Evolutionary conservation across 2,113 vertebrate genomes (phyloP).

Genomic region (Ptychochromis oligacanthus): DNA sequence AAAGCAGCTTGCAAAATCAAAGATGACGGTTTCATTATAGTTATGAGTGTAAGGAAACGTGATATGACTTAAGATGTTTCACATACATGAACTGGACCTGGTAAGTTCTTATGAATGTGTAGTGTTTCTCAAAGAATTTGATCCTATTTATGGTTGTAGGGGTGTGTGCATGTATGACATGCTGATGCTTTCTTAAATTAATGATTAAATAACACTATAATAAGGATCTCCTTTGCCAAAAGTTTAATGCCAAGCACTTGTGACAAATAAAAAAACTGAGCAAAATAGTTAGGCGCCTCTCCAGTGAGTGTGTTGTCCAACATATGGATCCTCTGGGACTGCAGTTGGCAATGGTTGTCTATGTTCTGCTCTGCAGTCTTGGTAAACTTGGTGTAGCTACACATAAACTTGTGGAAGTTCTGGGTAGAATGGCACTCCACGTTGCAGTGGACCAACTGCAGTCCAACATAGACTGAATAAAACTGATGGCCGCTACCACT

Average conservation of each 20-base stretch:
- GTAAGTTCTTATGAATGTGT: not conserved
- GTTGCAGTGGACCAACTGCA: too few species aligned
- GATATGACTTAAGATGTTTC: not conserved
- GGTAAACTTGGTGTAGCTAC: not conserved
- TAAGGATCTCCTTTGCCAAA: not conserved
- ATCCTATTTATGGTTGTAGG: not conserved
- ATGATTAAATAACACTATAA: not conserved
- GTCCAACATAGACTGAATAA: not conserved
- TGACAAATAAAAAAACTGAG: not conserved
- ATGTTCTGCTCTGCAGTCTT: not conserved
- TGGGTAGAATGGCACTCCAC: not conserved
- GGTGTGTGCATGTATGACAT: not conserved
- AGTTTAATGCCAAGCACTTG: not conserved
- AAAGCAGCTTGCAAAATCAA: not conserved
- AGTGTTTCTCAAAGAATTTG: not conserved
- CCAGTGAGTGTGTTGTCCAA: not conserved
- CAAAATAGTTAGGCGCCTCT: not conserved
- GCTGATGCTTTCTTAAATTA: not conserved
- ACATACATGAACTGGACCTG: not conserved
- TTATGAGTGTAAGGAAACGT: not conserved
- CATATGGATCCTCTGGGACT: not conserved
- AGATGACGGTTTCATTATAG: not conserved
- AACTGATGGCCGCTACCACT: not conserved
- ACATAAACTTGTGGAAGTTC: not conserved
- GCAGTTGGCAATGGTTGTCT: accelerated